These are phyloP conservation scores for Typhlichthys eigenmanni DNA, from an alignment of 2,797 vertebrate species.

Conservation along the genomic window DNA sequence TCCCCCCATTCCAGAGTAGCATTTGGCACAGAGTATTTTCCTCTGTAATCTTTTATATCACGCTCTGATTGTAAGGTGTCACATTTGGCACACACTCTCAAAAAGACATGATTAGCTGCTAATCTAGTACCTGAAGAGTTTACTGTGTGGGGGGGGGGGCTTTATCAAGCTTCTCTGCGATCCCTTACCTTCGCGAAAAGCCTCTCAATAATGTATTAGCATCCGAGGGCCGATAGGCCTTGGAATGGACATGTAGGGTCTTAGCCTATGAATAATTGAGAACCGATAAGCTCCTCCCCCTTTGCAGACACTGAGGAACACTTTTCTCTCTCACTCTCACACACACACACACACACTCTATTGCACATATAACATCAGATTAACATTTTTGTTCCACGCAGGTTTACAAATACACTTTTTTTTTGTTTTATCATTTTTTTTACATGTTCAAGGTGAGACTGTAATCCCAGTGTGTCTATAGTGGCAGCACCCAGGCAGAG, in stretches of 20 bases:
- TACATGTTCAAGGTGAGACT: slow-evolving; percentile 39
- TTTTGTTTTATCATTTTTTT: too few species aligned
- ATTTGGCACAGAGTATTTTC: slow-evolving; percentile 37
- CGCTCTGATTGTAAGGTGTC: slow-evolving; percentile 41
- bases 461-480: slow-evolving; percentile 42
- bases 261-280: slow-evolving; percentile 74
- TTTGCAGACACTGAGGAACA: slow-evolving; percentile 59
- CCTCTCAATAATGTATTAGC: slow-evolving; percentile 79
- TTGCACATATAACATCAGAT: background rate
- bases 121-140: slow-evolving; percentile 64
- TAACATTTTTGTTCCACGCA: too few species aligned
- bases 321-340: slow-evolving; percentile 37
- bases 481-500: slow-evolving; percentile 76
- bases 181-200: slow-evolving; percentile 63
- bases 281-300: slow-evolving; percentile 43
- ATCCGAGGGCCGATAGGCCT: slow-evolving; percentile 59
- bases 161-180: slow-evolving; percentile 49
- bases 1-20: slow-evolving; percentile 56
- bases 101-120: slow-evolving; percentile 63
- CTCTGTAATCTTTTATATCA: slow-evolving; percentile 19
- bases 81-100: slow-evolving; percentile 45
- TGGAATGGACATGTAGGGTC: slow-evolving; percentile 61
- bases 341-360: slow-evolving; percentile 10
- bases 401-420: slow-evolving; percentile 22
- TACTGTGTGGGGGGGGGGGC: slow-evolving; percentile 48